Evolutionary conservation across 2,113 vertebrate genomes (phyloP), one percentile per base, ranked within the genome.

Genomic region (Elaphurus davidianus): DNA sequence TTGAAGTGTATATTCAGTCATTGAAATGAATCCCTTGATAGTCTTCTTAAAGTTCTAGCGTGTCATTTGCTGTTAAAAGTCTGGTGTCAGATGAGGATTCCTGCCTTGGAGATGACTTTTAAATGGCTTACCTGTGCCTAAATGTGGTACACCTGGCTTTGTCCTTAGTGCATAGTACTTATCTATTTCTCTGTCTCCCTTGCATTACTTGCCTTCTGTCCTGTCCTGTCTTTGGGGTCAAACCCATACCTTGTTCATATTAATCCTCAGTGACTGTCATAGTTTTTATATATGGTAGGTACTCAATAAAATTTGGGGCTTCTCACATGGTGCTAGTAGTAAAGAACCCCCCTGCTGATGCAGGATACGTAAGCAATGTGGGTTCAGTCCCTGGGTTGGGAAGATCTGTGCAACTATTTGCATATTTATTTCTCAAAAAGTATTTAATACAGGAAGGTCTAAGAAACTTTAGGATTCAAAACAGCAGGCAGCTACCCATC

Each of bases 391-490:
- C 71, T 43, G 71, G 21, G 40, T 25, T 43, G 40, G 71, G 40
- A 43, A 43, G 71, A 43, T 84, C 62, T 85, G 3, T 67, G 9
- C 19, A 8, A 54, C 11, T 84, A 9, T 71, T 79, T 96, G 19
- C 92, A 13, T 81, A 28, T 62, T 74, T 96, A 30, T 79, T 27
- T 87, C n/a, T 17, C 21, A 4, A 81, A 85, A 82, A 60, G 33
- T 82, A 67, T 71, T 92, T 93, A 88, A 91, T 82, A 43, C 43
- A 87, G 76, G 74, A 94, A 43, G 0, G 3, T 74, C 79, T 90
- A 67, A 94, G 71, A 96, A 79, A 94, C 36, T 62, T 83, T 36
- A 94, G 30, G 19, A 95, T 90, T 97, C 28, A 62, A 85, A 96
- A 74, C n/a, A 95, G 30, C 47, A 97, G 45, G 43, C 84, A 82